Percentiles rank a stretch among this genome's conserved stretches.
These are phyloP conservation scores for Napeogenes sylphis DNA, from an alignment of 2,888 invertebrate species.

Conservation along the genomic window DNA sequence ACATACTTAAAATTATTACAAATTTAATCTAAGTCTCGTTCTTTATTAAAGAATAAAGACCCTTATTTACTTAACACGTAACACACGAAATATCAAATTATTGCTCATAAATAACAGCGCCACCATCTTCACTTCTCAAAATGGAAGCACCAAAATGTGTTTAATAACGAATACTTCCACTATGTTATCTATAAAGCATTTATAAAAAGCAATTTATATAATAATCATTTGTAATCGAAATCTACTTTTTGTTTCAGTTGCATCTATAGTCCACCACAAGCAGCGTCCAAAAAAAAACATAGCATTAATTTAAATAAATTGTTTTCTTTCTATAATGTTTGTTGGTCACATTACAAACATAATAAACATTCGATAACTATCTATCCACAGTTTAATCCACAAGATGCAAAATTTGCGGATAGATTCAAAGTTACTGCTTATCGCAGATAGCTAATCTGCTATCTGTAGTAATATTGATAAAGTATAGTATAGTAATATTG, in stretches of 20 bases:
- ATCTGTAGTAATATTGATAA: too few relatives aligned
- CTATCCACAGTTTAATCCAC: too few relatives aligned
- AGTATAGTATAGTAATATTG: too few relatives aligned
- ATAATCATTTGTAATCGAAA: constrained; percentile 78
- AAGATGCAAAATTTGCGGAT: too few relatives aligned
- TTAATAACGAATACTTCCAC: constrained; percentile 27
- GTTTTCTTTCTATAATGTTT: neutral
- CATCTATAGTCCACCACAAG: constrained; percentile 75
- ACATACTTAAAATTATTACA: neutral
- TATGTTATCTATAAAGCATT: constrained; percentile 47
- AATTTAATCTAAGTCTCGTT: neutral
- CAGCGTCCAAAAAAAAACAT: constrained; percentile 71
- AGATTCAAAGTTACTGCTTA: too few relatives aligned
- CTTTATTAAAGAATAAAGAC: neutral
- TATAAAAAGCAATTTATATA: constrained; percentile 34
- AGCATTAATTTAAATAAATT: constrained; percentile 29
- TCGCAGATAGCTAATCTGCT: too few relatives aligned
- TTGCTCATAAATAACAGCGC: constrained; percentile 24
- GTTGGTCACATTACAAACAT: neutral
- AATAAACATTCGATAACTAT: neutral
- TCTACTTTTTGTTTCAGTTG: constrained; percentile 79
- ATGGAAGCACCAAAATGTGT: constrained; percentile 63
- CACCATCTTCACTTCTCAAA: constrained; percentile 45
- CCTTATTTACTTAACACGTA: neutral
- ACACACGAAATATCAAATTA: constrained; percentile 10